Evolutionary conservation across 2,888 invertebrate genomes (phyloP), one percentile per base, ranked within the genome.

Genomic region (Caenorhabditis parvicauda): DNA sequence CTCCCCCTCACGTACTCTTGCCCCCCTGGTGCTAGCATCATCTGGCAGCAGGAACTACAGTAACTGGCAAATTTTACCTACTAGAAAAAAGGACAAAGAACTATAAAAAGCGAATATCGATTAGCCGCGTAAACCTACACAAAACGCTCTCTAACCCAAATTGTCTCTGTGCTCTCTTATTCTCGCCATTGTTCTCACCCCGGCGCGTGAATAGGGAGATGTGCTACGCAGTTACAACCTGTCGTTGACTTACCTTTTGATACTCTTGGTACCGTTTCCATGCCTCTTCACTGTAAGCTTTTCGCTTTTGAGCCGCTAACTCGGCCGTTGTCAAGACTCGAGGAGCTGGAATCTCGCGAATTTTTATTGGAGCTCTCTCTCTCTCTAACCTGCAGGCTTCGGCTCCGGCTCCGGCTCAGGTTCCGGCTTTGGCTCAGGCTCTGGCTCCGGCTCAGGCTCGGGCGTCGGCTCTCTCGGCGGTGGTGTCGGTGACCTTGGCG

Each of bases 211-310:
- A n/a, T n/a, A n/a, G n/a, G n/a, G n/a, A n/a, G n/a, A n/a, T n/a
- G n/a, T n/a, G n/a, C n/a, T n/a, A n/a, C n/a, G n/a, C n/a, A n/a
- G n/a, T 14, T 45, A 12, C 45, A 24, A 25, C 12, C 17, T 14
- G 12, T 35, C 9, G 22, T 24, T 24, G 19, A 21, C 69, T n/a
- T n/a, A n/a, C 71, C 65, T 79, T 79, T 49, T 79, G 79, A 43
- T 79, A 79, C 52, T 76, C 76, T 45, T 76, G 75, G 45, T 79
- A 79, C 28, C 79, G 60, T 25, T 74, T 54, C 74, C 74, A 76
- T 0, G 79, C 79, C 54, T 79, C 79, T 55, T 79, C 79, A 35
- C 76, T 76, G 60, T 79, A 79, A 1, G 76, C 74, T 50, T 70
- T 70, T 19, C 76, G 48, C 43, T 75, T 76, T 51, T 74, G 72